Evolutionary conservation across 2,797 vertebrate species (phyloP).

Genomic region (Silurus lanzhouensis): DNA sequence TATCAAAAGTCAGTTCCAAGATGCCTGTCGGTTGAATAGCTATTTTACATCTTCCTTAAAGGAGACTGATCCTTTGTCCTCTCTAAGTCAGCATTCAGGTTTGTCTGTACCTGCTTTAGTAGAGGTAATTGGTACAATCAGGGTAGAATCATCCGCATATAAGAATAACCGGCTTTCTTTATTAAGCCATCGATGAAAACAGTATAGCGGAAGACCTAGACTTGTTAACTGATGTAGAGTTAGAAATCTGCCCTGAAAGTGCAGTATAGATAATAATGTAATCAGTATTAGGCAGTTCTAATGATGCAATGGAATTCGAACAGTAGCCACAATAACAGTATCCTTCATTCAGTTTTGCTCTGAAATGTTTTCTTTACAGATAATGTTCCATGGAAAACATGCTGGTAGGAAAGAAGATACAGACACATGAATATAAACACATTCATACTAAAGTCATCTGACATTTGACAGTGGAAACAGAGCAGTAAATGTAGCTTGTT

Average conservation of each 20-base stretch:
- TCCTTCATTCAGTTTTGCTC: not conserved
- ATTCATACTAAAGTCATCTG: not conserved
- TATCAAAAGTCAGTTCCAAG: not conserved
- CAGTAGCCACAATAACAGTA: not conserved
- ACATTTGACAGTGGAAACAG: conserved; percentile 19
- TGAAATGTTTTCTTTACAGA: conserved; percentile 10
- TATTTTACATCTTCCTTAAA: not conserved
- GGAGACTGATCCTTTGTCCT: not conserved
- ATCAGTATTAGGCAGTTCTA: not conserved
- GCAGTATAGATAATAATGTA: too few species aligned
- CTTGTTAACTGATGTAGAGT: too few species aligned
- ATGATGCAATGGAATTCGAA: conserved; percentile 35
- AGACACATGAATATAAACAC: not conserved
- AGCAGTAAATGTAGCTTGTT: conserved; percentile 17
- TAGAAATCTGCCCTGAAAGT: too few species aligned
- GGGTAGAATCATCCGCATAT: not conserved
- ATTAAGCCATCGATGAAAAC: too few species aligned
- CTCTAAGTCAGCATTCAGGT: not conserved
- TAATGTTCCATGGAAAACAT: not conserved
- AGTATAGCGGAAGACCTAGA: too few species aligned
- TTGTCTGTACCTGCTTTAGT: not conserved
- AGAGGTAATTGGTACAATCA: not conserved
- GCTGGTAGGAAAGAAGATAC: conserved; percentile 3
- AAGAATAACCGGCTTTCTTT: too few species aligned
- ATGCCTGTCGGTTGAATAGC: not conserved